Base-by-base conservation (phyloP, 2,888 invertebrate species). In the Phytoseiulus persimilis region DNA sequence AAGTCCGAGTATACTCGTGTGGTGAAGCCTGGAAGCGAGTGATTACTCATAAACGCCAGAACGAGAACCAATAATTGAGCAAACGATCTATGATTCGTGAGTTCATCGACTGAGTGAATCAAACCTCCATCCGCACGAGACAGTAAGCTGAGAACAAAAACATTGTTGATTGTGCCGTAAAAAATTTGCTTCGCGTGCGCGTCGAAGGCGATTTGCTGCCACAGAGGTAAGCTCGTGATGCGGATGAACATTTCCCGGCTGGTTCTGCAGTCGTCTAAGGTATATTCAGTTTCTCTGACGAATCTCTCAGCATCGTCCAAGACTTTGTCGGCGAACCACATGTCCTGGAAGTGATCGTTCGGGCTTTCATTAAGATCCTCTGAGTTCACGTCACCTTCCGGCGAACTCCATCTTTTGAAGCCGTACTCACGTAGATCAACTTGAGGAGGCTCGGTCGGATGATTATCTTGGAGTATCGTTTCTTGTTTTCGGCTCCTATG, bases 161-260 rank as follows among this genome's bases (percentile, higher is more conserved):
- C 87, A 31, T 33, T 87, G 33, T 39, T 28, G 87, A 87, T 87
- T 9, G 87, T 87, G 1, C 87, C 87, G 39, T 87, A 33, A n/a
- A 39, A 87, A 23, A 87, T 6, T n/a, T 87, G 87, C n/a, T 33
- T 87, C 5, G 87, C 11, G 87, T 87, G 87, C 2, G n/a, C 18
- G 0, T 87, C 45, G 3, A 33, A 32, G 28, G 39, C 87, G 5
- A 5, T 11, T 32, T 33, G 39, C 23, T 87, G 87, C 3, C 28
- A 33, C n/a, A 39, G 6, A 11, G 87, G 87, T 28, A 23, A n/a
- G 33, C n/a, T 45, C 87, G 33, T 87, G 45, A 33, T 87, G 28
- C 87, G 39, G n/a, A n/a, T 28, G 31, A 84, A 31, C 18, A 84
- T 84, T 31, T 84, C 87, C 28, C 87, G 87, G n/a, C 39, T 31